Evolutionary conservation across 2,113 vertebrate genomes (phyloP).

Genomic region (Glareola pratincola): DNA sequence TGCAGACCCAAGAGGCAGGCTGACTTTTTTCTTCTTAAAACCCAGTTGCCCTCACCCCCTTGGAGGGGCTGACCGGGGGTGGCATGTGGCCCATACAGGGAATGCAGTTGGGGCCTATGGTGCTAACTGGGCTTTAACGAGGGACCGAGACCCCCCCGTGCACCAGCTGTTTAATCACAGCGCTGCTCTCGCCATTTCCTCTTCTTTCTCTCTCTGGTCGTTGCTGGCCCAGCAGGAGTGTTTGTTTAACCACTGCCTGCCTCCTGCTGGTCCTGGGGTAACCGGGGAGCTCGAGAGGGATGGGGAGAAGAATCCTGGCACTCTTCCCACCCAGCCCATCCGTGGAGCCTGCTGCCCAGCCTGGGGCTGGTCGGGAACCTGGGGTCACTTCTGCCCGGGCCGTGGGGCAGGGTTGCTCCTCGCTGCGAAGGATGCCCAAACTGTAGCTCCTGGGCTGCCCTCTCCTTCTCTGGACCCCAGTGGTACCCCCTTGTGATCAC

Average conservation of each 20-base stretch:
- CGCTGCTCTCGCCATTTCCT: background rate
- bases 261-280: background rate
- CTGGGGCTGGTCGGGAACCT: accelerated
- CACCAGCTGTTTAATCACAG: accelerated
- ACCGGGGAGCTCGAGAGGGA: background rate
- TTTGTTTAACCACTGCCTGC: background rate
- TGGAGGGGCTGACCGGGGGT: background rate
- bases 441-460: background rate
- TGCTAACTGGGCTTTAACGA: background rate
- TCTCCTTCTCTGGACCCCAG: accelerated
- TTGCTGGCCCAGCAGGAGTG: background rate
- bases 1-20: background rate
- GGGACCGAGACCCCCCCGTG: accelerated
- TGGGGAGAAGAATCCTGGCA: background rate
- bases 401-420: background rate
- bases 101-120: background rate
- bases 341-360: background rate
- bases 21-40: background rate
- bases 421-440: background rate
- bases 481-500: accelerated
- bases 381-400: background rate
- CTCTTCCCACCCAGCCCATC: background rate
- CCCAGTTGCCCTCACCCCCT: background rate
- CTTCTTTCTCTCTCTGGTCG: background rate
- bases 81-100: background rate